phyloP scores from a whole-genome alignment of 2,113 vertebrate species.

The Gallinago undulata region DNA sequence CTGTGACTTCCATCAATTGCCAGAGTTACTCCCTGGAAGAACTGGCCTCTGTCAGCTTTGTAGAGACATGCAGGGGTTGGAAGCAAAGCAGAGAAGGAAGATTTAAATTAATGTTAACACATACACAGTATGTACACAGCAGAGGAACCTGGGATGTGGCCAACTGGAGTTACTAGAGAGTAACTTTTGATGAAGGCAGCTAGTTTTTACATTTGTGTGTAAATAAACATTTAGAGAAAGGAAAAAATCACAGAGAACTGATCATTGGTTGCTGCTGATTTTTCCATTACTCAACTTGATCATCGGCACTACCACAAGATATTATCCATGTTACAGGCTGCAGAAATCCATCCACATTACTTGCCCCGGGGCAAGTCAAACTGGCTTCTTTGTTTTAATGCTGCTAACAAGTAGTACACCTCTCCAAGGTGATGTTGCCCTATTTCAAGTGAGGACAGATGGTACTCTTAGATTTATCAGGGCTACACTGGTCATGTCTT shows the following conservation, averaged over 20 bases:
- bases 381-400: background rate
- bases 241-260: background rate
- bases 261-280: background rate
- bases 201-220: background rate
- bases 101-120: background rate
- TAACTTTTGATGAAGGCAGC: background rate
- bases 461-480: background rate
- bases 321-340: background rate
- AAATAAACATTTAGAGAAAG: background rate
- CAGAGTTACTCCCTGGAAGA: background rate
- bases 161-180: background rate
- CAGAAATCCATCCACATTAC: background rate
- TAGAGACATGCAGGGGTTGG: background rate
- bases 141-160: background rate
- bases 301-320: too few relatives aligned
- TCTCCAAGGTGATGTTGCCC: background rate
- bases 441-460: background rate
- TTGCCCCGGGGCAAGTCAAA: background rate
- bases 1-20: background rate
- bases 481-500: background rate
- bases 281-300: background rate
- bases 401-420: fast-evolving
- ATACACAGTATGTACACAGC: background rate
- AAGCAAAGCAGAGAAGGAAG: background rate
- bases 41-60: background rate